Base-by-base conservation (phyloP, 2,888 invertebrate species). In the Hirtodrosophila confusa region DNA sequence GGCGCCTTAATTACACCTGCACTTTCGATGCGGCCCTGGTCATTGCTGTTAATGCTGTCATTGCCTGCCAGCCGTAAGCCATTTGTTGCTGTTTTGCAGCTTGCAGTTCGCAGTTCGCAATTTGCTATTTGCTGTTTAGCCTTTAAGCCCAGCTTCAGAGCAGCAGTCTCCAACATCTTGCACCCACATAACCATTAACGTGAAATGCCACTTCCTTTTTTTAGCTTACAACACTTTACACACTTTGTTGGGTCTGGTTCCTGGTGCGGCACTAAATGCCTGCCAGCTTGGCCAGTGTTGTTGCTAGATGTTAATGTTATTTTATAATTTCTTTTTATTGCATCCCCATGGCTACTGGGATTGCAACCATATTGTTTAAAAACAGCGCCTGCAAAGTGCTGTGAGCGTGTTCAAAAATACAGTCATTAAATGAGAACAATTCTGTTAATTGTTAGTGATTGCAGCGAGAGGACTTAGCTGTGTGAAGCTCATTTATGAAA, bases 281-380 rank as follows among this genome's bases (percentile, higher is more conserved):
- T 58, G 58, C 45, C 56, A 55, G 68, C 58, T 60, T 48, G 35
- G 41, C 37, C 45, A 53, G 4, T 31, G 62, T 60, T 70, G 58
- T 62, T 80, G 61, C 60, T 55, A 63, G 83, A 74, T 76, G 79
- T 75, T 80, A 76, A 85, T 83, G 82, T 86, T 75, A 83, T 86
- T 86, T 78, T 83, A 86, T 83, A 82, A 82, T 86, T 82, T 82
- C 82, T 64, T 82, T 78, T 79, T 77, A 82, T 82, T 75, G 76
- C 67, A 45, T 47, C 62, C 61, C 65, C 66, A 55, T 49, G 62
- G 53, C 33, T 41, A 50, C 44, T 65, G 47, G 45, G 55, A 68
- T 56, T 35, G 45, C 56, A 8, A 60, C 40, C 63, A 61, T 67
- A 58, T 70, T 77, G 77, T 45, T 64, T 39, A 29, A 76, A 58